Evolutionary conservation across 2,797 vertebrate genomes (phyloP), one percentile per base, ranked within the genome.

Genomic region (Distichodus sexfasciatus): DNA sequence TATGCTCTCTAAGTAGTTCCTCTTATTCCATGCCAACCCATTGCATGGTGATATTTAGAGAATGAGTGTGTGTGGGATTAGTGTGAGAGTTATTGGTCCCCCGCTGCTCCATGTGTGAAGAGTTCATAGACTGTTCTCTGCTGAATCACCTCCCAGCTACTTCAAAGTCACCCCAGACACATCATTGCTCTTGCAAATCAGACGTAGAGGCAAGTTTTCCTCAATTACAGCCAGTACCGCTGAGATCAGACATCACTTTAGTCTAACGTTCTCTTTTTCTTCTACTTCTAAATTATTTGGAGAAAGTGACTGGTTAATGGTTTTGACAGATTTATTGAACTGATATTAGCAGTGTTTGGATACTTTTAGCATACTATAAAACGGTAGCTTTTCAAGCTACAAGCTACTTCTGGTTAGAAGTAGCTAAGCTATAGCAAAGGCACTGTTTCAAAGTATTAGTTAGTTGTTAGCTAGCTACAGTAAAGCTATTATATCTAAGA

Each of bases 41-140:
- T 62, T 58, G 44, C 43, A 36, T 67, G 48, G 66, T 33, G 17
- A 47, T 60, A 59, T 72, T 66, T 57, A 53, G 31, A 62, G 61
- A 61, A 61, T 47, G 62, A 58, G 53, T 76, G 43, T 76, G 43
- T 73, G 66, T 76, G 38, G 68, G 71, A 68, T 66, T 69, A 44
- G 29, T 66, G 36, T 46, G 28, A 66, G 54, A 68, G 60, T 47
- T 72, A 65, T 64, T 57, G 51, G 46, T 53, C 59, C 61, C 73
- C 61, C 50, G 55, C 61, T 40, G 66, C 36, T 48, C 19, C 26
- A 28, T 23, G 36, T 55, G 60, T 57, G 43, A 69, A 55, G 7
- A 58, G 60, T 75, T 59, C 51, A 59, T 67, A 41, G 58, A 48
- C 29, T 17, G 31, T 46, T 51, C 65, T 62, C 54, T 31, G 36